Percentiles rank a stretch among this genome's conserved stretches.
Conservation (phyloP, 2,113 vertebrate species). For the Gambusia affinis region DNA sequence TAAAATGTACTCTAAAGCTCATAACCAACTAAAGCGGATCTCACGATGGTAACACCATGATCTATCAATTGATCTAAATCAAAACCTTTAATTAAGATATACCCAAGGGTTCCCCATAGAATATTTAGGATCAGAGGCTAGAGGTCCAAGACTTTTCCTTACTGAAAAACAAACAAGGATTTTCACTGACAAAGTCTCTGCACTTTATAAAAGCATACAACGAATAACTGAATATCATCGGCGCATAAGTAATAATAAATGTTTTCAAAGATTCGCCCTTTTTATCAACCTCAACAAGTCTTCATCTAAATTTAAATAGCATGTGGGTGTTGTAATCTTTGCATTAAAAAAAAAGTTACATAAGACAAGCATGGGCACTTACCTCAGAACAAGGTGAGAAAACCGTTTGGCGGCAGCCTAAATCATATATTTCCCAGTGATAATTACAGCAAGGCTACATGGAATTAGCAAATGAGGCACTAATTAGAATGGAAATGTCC, state of each 20-base stretch:
- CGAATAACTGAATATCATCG: background rate
- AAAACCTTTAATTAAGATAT: background rate
- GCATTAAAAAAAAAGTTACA: slow-evolving; percentile 11
- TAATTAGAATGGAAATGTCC: slow-evolving; percentile 96
- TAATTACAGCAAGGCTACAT: slow-evolving; percentile 94
- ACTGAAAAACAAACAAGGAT: background rate
- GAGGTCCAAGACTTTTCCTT: background rate
- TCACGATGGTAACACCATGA: background rate
- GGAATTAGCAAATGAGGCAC: slow-evolving; percentile 94
- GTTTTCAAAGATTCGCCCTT: background rate
- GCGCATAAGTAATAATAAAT: background rate
- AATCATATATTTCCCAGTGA: slow-evolving; percentile 61
- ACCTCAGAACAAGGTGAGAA: slow-evolving; percentile 7
- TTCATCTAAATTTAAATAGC: background rate
- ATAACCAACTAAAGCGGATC: background rate
- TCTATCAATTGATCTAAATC: background rate
- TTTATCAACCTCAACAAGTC: background rate
- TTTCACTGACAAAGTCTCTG: background rate
- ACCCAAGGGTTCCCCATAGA: background rate
- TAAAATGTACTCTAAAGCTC: background rate
- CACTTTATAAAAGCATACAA: background rate
- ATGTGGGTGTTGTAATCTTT: background rate
- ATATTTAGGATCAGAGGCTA: background rate
- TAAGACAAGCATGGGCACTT: slow-evolving; percentile 4
- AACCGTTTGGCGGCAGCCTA: background rate